Evolutionary conservation across 2,113 vertebrate species (phyloP), one percentile per base, ranked within the genome.

Genomic region (Malurus alboscapulatus): DNA sequence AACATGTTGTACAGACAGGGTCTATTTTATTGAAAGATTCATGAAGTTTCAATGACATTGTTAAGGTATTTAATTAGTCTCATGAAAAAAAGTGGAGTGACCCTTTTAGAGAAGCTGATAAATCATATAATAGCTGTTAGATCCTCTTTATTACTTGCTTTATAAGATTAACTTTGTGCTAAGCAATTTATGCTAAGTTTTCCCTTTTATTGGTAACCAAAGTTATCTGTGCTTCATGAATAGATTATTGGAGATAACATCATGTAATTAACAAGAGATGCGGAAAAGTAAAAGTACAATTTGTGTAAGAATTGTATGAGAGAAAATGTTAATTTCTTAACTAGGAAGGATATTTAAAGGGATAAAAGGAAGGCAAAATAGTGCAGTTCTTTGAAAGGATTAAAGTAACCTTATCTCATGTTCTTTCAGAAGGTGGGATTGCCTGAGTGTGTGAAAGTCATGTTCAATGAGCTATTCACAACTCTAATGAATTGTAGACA

Each of bases 201-300:
- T 94, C 93, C 87, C 95, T 97, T 97, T 98, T 96, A 96, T 95
- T 97, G 91, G 94, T 96, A 97, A 97, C 97, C 96, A 97, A 97
- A 98, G 98, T 98, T 98, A 98, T 98, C 98, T 98, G 88, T 95
- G 95, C 95, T 98, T 98, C 92, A 95, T 98, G 98, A 99, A 98
- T 98, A 98, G 99, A 99, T 99, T 99, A 99, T 97, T 96, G 95
- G 93, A 97, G 99, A 99, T 99, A 98, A 96, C 98, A 99, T 99
- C 99, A 98, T 98, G 98, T 98, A 98, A 98, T 99, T 99, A 98
- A 98, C 98, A 98, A 98, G 98, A 98, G 98, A 98, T 98, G 97
- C 97, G 94, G 97, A 98, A 98, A 98, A 98, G 97, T 97, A 97
- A 97, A 97, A 97, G 96, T 97, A 97, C 97, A 98, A 98, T 99